Base-by-base conservation (phyloP, 2,113 vertebrate genomes). In the Nannospalax galili region DNA sequence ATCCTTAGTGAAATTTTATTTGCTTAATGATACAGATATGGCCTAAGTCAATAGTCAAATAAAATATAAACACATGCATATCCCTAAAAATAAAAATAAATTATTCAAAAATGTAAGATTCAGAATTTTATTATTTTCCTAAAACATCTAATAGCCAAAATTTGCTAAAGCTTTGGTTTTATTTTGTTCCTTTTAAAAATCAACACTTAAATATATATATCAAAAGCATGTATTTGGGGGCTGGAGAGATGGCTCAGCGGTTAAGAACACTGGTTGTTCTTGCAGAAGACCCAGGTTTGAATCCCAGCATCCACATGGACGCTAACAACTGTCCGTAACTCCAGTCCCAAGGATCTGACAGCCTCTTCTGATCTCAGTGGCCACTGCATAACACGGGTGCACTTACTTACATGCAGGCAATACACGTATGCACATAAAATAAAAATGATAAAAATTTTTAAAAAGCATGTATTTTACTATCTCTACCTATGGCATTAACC, bases 141-240 rank as follows among this genome's bases (percentile, higher is more conserved):
- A 77, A 96, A 92, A 84, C 92, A 9, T 56, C 60, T 88, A 95
- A 78, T 80, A 86, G 94, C 60, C 42, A 93, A 95, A 94, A 96
- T 84, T 92, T 92, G 74, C 82, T 93, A 95, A 73, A 84, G 69
- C 89, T 92, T 97, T 96, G 79, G 60, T 88, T 97, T 90, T 62
- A 15, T 40, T 95, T 95, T 92, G 22, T 73, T 95, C 69, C 30
- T 89, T 92, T 95, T 82, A 14, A 82, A 96, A 95, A 93, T 84
- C 93, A 78, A 89, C 88, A 67, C 28, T 95, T 96, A 92, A 84
- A 77, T 74, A 94, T 91, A 94, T 91, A 93, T 90, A 90, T 84
- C 93, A 74, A 96, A 92, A 93, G 42, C 32, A 91, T 87, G 2
- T 72, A 73, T 93, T 93, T 95, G n/a, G n/a, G n/a, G n/a, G n/a